These are phyloP conservation scores for Platerodrilus igneus DNA, from an alignment of 2,888 invertebrate species.

Conservation along the genomic window DNA sequence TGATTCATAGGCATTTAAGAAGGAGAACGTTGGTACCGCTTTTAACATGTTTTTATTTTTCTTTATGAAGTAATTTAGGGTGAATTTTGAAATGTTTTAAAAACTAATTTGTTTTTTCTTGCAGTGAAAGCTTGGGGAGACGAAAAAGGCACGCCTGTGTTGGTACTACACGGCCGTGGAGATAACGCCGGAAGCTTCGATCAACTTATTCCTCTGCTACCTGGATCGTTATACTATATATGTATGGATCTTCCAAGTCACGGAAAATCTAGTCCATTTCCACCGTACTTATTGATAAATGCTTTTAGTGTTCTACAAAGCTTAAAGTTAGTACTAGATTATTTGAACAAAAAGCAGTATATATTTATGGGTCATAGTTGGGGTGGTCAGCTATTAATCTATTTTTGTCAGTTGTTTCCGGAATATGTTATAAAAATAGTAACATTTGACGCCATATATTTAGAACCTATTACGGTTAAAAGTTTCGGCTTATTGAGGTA, in stretches of 20 bases:
- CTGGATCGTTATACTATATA: conserved; percentile 47
- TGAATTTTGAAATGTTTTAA: too few relatives aligned
- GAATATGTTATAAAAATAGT: conserved; percentile 46
- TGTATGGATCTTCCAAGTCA: conserved; percentile 58
- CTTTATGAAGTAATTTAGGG: too few relatives aligned
- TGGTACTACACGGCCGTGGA: conserved; percentile 56
- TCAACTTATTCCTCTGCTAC: conserved; percentile 52
- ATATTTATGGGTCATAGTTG: conserved; percentile 45
- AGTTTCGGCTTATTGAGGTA: conserved; percentile 32
- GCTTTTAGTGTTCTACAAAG: conserved; percentile 47
- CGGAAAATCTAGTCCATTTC: conserved; percentile 55
- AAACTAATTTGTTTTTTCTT: too few relatives aligned
- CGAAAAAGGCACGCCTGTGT: conserved; percentile 50
- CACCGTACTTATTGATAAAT: conserved; percentile 41
- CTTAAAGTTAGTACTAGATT: conserved; percentile 34
- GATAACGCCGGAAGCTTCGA: conserved; percentile 60
- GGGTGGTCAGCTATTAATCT: conserved; percentile 49
- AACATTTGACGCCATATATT: conserved; percentile 45
- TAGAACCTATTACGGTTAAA: conserved; percentile 30
- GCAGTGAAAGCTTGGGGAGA: conserved; percentile 61
- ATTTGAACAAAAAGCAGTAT: conserved; percentile 39
- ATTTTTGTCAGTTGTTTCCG: conserved; percentile 47
- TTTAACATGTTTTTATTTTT: too few relatives aligned
- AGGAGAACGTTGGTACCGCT: too few relatives aligned
- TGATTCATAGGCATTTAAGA: too few relatives aligned